Conservation (phyloP, 2,888 invertebrate genomes). For the Torymus texanus region DNA sequence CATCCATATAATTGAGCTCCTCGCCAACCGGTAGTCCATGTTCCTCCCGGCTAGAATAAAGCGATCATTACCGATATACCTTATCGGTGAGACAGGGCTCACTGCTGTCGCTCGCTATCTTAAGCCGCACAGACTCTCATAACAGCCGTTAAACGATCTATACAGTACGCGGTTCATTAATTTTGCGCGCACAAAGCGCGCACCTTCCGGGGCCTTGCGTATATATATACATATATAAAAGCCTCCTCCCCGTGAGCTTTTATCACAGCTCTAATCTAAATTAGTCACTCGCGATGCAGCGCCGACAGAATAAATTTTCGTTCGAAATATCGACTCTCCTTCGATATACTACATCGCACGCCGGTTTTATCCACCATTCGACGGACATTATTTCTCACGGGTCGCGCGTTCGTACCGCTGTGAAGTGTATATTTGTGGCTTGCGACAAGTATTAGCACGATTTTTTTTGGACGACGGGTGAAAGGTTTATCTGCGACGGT, state of each 20-base stretch:
- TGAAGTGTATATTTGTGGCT: no score
- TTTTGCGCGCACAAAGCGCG: slow-evolving; percentile 11
- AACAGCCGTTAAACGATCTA: slow-evolving; percentile 17
- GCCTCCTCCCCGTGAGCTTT: not conserved
- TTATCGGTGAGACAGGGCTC: not conserved
- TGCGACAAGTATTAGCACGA: no score
- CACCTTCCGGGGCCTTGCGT: not conserved
- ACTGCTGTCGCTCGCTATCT: not conserved
- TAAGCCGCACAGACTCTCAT: not conserved
- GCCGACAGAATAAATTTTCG: slow-evolving; percentile 23
- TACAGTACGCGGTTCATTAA: slow-evolving; percentile 26
- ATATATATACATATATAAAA: slow-evolving; percentile 3
- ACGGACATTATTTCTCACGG: no score
- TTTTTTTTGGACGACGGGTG: no score
- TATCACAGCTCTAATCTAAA: slow-evolving; percentile 39
- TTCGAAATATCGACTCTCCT: not conserved
- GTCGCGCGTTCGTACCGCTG: no score
- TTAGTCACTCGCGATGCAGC: slow-evolving; percentile 30
- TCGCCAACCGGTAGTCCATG: slow-evolving; percentile 5
- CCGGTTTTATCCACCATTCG: no score
- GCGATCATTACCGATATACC: slow-evolving; percentile 32
- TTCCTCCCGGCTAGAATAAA: slow-evolving; percentile 13
- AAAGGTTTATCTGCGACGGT: no score
- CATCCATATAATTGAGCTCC: no score
- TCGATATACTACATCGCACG: not conserved